Percentiles rank a stretch among this genome's conserved stretches.
Evolutionary conservation across 1,140 invertebrate genomes (phyloP).

Genomic region (Drosophila mauritiana): DNA sequence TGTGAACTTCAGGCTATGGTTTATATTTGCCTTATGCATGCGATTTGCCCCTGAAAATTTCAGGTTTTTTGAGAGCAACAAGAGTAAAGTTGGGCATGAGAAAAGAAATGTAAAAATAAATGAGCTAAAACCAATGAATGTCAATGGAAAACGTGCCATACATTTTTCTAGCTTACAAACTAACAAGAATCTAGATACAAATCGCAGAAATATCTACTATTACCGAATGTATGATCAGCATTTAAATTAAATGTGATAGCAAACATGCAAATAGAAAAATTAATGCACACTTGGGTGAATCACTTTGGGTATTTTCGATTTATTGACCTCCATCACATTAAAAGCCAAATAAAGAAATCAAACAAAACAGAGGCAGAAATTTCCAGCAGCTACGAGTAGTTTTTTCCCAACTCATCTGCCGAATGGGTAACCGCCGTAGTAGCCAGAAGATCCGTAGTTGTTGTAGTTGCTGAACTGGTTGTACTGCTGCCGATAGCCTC

Average conservation of each 20-base stretch:
- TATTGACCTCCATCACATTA: constrained; percentile 73
- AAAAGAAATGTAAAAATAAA: constrained; percentile 33
- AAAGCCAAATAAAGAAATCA: constrained; percentile 69
- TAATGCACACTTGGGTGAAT: constrained; percentile 45
- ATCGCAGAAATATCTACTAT: neutral
- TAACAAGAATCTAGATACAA: neutral
- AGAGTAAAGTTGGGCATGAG: constrained; percentile 19
- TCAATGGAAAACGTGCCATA: constrained; percentile 14
- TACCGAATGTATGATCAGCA: constrained; percentile 4
- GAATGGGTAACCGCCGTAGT: constrained; percentile 51
- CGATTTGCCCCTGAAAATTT: constrained; percentile 79
- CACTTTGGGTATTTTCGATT: constrained; percentile 74
- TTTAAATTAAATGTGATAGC: neutral
- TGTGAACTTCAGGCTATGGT: constrained; percentile 56
- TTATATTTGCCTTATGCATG: constrained; percentile 66
- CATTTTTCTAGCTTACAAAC: constrained; percentile 3
- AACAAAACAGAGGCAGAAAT: constrained; percentile 63
- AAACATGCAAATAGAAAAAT: constrained; percentile 21
- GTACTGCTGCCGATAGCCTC: constrained; percentile 62
- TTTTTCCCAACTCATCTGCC: constrained; percentile 43
- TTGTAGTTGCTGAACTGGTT: constrained; percentile 62
- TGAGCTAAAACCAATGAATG: constrained; percentile 13
- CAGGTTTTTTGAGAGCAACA: constrained; percentile 72
- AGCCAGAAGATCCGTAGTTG: constrained; percentile 48
- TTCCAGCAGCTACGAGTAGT: constrained; percentile 44